Conservation (phyloP, 2,797 vertebrate species). For the Crotalus adamanteus region DNA sequence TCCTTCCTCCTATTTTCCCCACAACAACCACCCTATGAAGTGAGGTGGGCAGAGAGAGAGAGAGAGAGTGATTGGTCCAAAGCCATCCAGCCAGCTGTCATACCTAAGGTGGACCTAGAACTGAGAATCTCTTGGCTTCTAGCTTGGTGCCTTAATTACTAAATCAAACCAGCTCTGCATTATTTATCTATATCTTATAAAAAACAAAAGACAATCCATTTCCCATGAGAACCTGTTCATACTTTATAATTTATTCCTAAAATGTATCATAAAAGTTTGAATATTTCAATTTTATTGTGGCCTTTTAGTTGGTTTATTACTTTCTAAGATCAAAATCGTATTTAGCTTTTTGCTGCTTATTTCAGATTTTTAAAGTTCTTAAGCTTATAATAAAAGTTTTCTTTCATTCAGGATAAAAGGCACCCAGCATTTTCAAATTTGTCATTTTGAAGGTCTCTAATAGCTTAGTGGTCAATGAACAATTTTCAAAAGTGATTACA, state of each 20-base stretch:
- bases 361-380: not conserved
- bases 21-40: not conserved
- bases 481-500: not conserved
- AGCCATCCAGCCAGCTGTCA: not conserved
- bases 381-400: not conserved
- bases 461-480: not conserved
- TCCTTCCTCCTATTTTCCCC: not conserved
- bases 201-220: not conserved
- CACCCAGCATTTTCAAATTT: not conserved
- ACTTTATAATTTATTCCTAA: not conserved
- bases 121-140: not conserved
- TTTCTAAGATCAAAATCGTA: not conserved
- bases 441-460: not conserved
- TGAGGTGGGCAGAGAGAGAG: not conserved
- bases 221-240: not conserved
- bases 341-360: not conserved
- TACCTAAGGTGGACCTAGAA: not conserved
- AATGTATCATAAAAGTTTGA: not conserved
- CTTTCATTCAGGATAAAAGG: not conserved
- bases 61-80: not conserved
- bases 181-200: not conserved
- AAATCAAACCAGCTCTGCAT: not conserved
- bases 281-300: not conserved
- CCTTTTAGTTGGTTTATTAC: not conserved
- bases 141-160: not conserved